phyloP scores from a whole-genome alignment of 2,797 vertebrate genomes.

The Artibeus lituratus region DNA sequence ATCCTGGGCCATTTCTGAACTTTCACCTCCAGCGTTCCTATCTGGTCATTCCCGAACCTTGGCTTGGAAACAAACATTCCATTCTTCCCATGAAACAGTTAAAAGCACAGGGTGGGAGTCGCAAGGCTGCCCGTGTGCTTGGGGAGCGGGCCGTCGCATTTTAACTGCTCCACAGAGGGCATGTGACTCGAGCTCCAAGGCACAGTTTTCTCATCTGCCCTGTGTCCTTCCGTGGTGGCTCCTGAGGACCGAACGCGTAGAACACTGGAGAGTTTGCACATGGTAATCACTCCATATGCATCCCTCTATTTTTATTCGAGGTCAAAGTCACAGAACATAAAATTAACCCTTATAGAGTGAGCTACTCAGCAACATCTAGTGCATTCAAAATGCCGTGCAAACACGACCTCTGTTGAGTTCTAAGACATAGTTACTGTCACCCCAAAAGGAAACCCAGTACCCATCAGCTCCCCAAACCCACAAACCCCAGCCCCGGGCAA shows the following conservation, averaged over 20 bases:
- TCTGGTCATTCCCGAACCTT: background rate
- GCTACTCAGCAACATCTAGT: background rate
- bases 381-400: background rate
- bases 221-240: background rate
- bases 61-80: background rate
- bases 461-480: background rate
- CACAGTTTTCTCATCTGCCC: background rate
- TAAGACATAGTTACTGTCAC: background rate
- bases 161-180: background rate
- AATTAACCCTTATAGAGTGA: background rate
- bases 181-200: background rate
- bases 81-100: background rate
- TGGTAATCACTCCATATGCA: background rate
- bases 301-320: background rate
- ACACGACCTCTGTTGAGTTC: background rate
- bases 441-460: background rate
- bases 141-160: fast-evolving
- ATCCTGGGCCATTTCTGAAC: background rate
- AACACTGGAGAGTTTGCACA: background rate
- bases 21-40: background rate
- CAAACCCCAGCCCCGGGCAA: background rate
- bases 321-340: background rate
- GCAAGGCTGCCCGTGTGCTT: background rate
- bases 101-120: background rate
- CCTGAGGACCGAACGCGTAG: background rate